A percentile compares a stretch with the other conserved stretches of the same genome.
Evolutionary conservation across 2,113 vertebrate species (phyloP).

Genomic region (Syngnathus scovelli): DNA sequence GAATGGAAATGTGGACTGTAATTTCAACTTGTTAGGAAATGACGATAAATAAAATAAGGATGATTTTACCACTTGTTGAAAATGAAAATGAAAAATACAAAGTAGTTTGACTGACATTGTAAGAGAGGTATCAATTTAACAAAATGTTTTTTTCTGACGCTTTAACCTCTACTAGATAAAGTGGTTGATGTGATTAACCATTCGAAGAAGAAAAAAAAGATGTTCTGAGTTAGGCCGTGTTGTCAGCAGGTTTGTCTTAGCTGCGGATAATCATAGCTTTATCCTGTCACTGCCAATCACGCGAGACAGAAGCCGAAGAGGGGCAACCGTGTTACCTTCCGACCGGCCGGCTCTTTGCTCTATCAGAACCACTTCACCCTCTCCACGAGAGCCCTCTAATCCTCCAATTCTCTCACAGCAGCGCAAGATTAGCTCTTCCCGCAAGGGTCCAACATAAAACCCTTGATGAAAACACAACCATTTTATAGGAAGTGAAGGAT

Average conservation of each 20-base stretch:
- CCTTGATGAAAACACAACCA: conserved; percentile 3
- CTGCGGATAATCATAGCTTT: conserved; percentile 56
- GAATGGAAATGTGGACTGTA: not conserved
- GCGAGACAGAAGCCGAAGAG: conserved; percentile 22
- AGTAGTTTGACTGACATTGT: not conserved
- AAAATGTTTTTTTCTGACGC: not conserved
- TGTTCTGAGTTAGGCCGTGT: too few relatives aligned
- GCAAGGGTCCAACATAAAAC: conserved; percentile 19
- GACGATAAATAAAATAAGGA: too few relatives aligned
- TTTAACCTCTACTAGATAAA: not conserved
- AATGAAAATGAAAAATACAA: too few relatives aligned
- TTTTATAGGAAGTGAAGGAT: conserved; percentile 4
- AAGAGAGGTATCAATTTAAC: not conserved
- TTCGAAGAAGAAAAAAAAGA: too few relatives aligned
- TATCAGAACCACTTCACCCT: conserved; percentile 32
- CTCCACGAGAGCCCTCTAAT: conserved; percentile 41
- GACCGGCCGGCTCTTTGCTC: conserved; percentile 36
- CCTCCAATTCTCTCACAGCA: conserved; percentile 28
- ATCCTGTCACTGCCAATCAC: conserved; percentile 46
- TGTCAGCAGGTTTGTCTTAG: conserved; percentile 32
- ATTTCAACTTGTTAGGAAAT: not conserved
- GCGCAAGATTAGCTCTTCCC: conserved; percentile 41
- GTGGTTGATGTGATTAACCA: not conserved
- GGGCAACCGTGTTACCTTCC: conserved; percentile 22
- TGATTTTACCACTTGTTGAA: too few relatives aligned